Base-by-base conservation (phyloP, 2,113 vertebrate species). In the Paradoxurus hermaphroditus region DNA sequence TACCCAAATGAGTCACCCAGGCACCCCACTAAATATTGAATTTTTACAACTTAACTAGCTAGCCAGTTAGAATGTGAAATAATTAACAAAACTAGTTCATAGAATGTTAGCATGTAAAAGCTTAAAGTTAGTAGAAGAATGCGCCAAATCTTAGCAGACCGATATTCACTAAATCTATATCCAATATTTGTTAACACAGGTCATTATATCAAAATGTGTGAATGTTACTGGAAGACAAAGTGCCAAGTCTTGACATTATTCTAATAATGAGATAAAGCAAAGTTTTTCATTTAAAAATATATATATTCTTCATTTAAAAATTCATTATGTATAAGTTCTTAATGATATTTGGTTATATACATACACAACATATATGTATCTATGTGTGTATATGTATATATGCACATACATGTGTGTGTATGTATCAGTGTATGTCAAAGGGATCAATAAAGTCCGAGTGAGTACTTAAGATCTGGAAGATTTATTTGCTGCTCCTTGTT, bases 21-120 rank as follows among this genome's bases (percentile, higher is more conserved):
- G 21, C 7, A 2, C 21, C 56, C 56, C 56, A 25, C 21, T 84
- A 93, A 92, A 84, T 94, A 84, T n/a, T 86, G 27, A 78, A 29
- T 59, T 68, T 95, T 94, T 96, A 53, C 3, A 63, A n/a, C 41
- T 51, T 90, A 96, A 25, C 49, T 29, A 70, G 4, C 41, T 96
- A 12, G 7, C 62, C 86, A 93, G 77, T 27, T 4, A 93, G 39
- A 88, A 62, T 62, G 31, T 94, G 65, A 92, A 89, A 73, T 56
- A 36, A 67, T 89, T 73, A 53, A 89, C 27, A 73, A 8, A 44
- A 68, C 8, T 63, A 11, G 19, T 14, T 70, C 56, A 87, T 82
- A 73, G 51, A 94, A 88, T 82, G 36, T 59, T 67, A 78, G 4
- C 4, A 86, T 53, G 5, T 63, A 63, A 36, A 94, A 82, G 34